Conservation (phyloP, 2,797 vertebrate species). For the Momotus momota region DNA sequence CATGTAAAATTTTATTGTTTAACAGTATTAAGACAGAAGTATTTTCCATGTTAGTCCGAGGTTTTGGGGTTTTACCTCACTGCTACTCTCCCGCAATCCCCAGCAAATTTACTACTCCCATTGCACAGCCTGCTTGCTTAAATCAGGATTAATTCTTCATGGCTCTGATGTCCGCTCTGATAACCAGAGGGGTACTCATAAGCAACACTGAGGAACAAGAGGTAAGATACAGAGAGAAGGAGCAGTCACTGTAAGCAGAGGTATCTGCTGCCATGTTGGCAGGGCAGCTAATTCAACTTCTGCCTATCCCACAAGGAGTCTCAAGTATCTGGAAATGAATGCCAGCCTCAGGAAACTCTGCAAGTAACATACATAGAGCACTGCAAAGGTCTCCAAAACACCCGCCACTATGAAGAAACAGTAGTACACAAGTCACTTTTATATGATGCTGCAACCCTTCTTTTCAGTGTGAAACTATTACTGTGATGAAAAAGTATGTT, state of each 20-base stretch:
- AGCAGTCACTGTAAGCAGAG: neutral
- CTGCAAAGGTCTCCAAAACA: neutral
- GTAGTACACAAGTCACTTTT: neutral
- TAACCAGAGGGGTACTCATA: neutral
- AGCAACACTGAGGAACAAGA: neutral
- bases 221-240: neutral
- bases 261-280: neutral
- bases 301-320: neutral
- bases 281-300: neutral
- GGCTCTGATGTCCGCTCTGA: neutral
- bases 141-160: neutral
- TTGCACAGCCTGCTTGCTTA: neutral
- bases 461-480: neutral
- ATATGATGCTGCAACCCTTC: neutral
- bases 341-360: neutral
- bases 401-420: neutral
- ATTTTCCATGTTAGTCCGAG: neutral
- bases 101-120: neutral
- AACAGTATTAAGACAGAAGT: neutral
- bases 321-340: neutral
- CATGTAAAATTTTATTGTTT: neutral
- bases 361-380: neutral
- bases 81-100: neutral
- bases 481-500: constrained; percentile 14
- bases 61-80: neutral